A percentile compares a stretch with the other conserved stretches of the same genome.
Evolutionary conservation across 64 coral and sea anemone species (phyloP).

Genomic region (Dendrophyllia cribrosa): DNA sequence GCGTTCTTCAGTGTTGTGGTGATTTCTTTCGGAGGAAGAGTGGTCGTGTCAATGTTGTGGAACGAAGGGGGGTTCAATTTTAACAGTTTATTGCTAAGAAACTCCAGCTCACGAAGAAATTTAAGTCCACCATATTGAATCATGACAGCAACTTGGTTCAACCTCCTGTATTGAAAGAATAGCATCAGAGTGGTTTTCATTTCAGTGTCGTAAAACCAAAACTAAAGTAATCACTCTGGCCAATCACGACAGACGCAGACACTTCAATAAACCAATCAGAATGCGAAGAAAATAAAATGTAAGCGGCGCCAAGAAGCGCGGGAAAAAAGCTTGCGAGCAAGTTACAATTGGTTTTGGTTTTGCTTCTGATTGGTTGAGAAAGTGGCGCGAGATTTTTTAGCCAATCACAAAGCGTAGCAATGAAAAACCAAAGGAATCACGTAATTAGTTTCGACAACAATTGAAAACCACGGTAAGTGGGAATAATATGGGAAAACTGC

Average conservation of each 20-base stretch:
- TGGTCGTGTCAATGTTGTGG: slow-evolving; percentile 82
- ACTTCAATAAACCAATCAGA: no score
- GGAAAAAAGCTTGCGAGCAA: no score
- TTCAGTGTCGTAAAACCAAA: neutral
- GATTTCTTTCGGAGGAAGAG: slow-evolving; percentile 74
- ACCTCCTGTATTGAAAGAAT: neutral
- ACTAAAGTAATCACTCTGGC: neutral
- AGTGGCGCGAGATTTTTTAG: no score
- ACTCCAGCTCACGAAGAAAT: slow-evolving; percentile 61
- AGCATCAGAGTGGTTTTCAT: neutral
- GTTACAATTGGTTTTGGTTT: no score
- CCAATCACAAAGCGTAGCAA: no score
- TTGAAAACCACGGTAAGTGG: no score
- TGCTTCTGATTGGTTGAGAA: no score
- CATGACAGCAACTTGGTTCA: slow-evolving; percentile 38
- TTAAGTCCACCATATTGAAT: slow-evolving; percentile 68
- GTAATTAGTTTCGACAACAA: no score
- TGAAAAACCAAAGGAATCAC: no score
- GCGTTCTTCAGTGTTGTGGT: slow-evolving; percentile 46
- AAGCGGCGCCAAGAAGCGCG: no score
- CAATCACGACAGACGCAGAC: neutral
- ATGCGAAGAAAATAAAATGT: no score
- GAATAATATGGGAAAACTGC: no score
- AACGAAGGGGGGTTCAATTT: slow-evolving; percentile 69
- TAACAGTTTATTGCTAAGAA: slow-evolving; percentile 73